Evolutionary conservation across 2,888 invertebrate species (phyloP).

Genomic region (Drosophila dives): DNA sequence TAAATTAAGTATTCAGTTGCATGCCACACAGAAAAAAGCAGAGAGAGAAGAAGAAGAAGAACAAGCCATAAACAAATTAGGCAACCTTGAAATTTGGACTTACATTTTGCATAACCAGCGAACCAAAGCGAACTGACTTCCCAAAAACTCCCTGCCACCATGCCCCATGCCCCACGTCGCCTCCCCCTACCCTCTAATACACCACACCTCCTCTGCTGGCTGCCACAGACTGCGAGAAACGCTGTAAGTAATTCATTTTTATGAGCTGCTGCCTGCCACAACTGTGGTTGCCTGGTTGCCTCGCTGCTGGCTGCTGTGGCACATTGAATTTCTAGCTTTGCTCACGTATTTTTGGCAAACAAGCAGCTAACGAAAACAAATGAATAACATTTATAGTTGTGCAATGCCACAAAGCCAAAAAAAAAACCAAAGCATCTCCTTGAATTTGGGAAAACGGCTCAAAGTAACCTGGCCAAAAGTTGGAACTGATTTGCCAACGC

Average conservation of each 20-base stretch:
- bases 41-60: neutral
- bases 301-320: neutral
- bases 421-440: constrained; percentile 33
- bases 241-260: constrained; percentile 69
- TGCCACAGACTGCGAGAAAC: constrained; percentile 2
- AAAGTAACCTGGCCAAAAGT: constrained; percentile 12
- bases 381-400: constrained; percentile 67
- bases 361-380: constrained; percentile 67
- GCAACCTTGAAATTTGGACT: constrained; percentile 42
- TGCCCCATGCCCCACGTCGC: neutral
- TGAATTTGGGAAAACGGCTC: constrained; percentile 3
- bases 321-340: constrained; percentile 17
- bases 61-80: constrained; percentile 65
- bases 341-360: constrained; percentile 34
- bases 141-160: neutral
- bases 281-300: constrained; percentile 24
- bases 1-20: constrained; percentile 59
- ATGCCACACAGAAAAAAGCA: constrained; percentile 11
- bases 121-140: constrained; percentile 4
- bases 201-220: neutral
- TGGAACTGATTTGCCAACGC: neutral
- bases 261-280: constrained; percentile 59
- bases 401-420: constrained; percentile 40
- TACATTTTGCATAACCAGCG: constrained; percentile 19
- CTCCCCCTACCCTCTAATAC: neutral